phyloP scores from a whole-genome alignment of 2,113 vertebrate genomes.

The Atrichornis clamosus region DNA sequence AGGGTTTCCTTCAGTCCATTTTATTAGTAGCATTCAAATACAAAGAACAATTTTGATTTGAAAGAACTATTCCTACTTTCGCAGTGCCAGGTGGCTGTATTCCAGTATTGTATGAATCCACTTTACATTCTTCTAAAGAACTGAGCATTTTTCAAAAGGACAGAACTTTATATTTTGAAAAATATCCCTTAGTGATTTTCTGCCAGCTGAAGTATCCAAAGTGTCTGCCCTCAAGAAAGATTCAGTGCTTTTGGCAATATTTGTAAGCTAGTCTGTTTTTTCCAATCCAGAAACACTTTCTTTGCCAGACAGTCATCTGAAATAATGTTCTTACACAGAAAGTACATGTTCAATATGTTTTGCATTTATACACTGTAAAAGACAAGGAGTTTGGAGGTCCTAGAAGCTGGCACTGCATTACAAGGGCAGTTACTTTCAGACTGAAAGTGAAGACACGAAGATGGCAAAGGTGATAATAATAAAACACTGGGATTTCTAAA shows the following conservation, averaged over 20 bases:
- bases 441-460: background rate
- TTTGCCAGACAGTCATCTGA: conserved; percentile 54
- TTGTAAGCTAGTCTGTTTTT: conserved; percentile 47
- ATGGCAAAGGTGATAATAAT: background rate
- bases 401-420: background rate
- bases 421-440: background rate
- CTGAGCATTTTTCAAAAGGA: conserved; percentile 7
- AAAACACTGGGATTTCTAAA: background rate
- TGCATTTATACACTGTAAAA: background rate
- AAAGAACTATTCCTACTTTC: background rate
- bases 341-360: conserved; percentile 41
- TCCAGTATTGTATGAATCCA: conserved; percentile 3
- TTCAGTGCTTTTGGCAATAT: conserved; percentile 46
- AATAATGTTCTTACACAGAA: conserved; percentile 57
- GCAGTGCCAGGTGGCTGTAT: background rate
- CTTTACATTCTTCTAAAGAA: conserved; percentile 32
- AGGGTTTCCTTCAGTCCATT: background rate
- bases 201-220: conserved; percentile 47
- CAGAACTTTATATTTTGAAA: conserved; percentile 39
- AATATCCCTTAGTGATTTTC: conserved; percentile 7
- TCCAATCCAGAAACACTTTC: conserved; percentile 42
- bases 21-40: conserved; percentile 31
- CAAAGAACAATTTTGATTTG: background rate
- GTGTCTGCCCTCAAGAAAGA: conserved; percentile 45
- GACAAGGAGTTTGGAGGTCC: background rate